Base-by-base conservation (phyloP, 2,797 vertebrate species). In the Pseudochromis fuscus region DNA sequence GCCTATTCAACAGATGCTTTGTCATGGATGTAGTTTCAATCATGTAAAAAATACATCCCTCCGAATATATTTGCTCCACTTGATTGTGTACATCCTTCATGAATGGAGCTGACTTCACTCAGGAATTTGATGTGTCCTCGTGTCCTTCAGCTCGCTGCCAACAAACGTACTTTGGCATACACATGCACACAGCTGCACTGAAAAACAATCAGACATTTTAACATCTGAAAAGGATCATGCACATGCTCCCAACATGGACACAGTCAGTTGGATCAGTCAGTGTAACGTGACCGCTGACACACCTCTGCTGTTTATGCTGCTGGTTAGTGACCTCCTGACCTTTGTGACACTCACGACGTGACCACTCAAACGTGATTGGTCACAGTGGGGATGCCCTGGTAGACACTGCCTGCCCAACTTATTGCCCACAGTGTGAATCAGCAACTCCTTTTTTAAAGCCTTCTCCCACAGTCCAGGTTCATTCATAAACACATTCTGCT, bases 321-420 rank as follows among this genome's bases (percentile, higher is more conserved):
- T 10, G 0, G 4, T 0, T 0, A 16, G 3, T 45, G 62, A 80
- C 77, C 67, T 16, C 27, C 42, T 60, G 67, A 72, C 73, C 58
- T 63, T 46, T 64, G 59, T 31, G 65, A 66, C n/a, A 4, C 49
- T 68, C 81, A 60, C 60, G 79, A 79, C 72, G 11, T 7, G 52
- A 35, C 19, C 27, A 42, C 56, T 58, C 30, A 48, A 25, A 58
- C n/a, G 59, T 56, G 55, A 58, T 78, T 69, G 33, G 59, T 64
- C 48, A 45, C 25, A 23, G 46, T 8, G 71, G 5, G 15, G 16
- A 7, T 5, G 38, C 38, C 8, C 38, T 63, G 37, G 24, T 49
- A 42, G 40, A 57, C 52, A 68, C 53, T 38, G 44, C 49, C 19
- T 15, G 51, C 67, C 76, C 16, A 48, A 56, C 28, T 6, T 24